Percentiles rank a stretch among this genome's conserved stretches.
phyloP scores from a whole-genome alignment of 2,797 vertebrate genomes.

The Lutjanus campechanus region DNA sequence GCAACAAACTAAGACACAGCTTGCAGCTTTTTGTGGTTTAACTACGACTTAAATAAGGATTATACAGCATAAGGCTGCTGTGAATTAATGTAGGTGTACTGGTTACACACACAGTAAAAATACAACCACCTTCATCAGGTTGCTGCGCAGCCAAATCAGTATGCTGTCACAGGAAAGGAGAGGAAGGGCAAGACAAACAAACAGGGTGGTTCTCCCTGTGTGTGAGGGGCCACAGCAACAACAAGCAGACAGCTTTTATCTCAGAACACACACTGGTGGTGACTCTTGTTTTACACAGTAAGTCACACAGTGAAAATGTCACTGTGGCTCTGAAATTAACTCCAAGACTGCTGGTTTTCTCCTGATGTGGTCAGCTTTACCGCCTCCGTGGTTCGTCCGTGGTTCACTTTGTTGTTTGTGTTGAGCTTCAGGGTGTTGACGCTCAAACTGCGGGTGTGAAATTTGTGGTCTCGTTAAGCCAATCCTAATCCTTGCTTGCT shows the following conservation, averaged over 20 bases:
- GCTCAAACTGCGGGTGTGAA: conserved; percentile 41
- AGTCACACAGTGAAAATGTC: conserved; percentile 19
- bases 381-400: neutral
- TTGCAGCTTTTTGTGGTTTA: conserved; percentile 1
- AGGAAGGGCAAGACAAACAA: conserved; percentile 57
- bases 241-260: conserved; percentile 39
- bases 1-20: neutral
- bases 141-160: conserved; percentile 3
- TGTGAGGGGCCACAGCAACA: conserved; percentile 47
- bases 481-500: conserved; percentile 38
- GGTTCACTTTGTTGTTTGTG: conserved; percentile 30
- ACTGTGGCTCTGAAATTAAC: conserved; percentile 16
- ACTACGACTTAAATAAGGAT: conserved; percentile 10
- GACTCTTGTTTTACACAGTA: neutral
- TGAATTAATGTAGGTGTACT: neutral
- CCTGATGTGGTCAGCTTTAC: conserved; percentile 32
- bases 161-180: conserved; percentile 47
- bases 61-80: neutral
- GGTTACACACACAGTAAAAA: neutral
- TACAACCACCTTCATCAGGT: conserved; percentile 5
- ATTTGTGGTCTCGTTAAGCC: conserved; percentile 43
- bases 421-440: conserved; percentile 42
- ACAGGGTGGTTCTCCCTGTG: conserved; percentile 52
- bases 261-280: conserved; percentile 14
- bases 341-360: neutral